Evolutionary conservation across 2,888 invertebrate species (phyloP), one percentile per base, ranked within the genome.

Genomic region (Diadegma fenestrale): DNA sequence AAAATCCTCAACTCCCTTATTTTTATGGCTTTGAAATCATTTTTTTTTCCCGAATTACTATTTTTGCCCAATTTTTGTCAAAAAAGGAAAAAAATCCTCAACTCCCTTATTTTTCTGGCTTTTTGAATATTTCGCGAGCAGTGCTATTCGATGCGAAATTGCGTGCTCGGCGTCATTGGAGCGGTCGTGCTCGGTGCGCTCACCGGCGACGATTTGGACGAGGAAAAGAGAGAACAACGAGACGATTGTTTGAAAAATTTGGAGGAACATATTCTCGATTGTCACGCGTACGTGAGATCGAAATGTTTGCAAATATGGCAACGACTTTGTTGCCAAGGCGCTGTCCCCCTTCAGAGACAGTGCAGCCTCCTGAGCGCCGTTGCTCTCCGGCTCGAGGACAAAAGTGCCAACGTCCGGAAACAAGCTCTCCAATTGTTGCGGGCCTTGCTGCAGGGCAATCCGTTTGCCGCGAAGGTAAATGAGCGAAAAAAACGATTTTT

Each of bases 251-350:
- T 99, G 4, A 96, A 97, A 78, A 96, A 96, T 91, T 94, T 99
- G 19, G 95, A 96, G 90, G 97, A 97, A 58, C 99, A 99, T 92
- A 95, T 98, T 77, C 96, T 96, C 87, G 99, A 99, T 92, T 94
- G 95, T 3, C 96, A 98, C 69, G 97, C 98, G 0, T 97, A 97
- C 91, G 98, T 98, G 0, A 95, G 99, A 33, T 96, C 97, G 33
- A 98, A 97, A 95, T 97, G 96, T 0, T 95, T 99, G 51, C 97
- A 98, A 92, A 96, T 97, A 86, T 98, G 98, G 97, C 95, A 96
- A 88, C 95, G 96, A 68, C 95, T 99, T 82, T 97, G 97, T 89
- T 95, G 96, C 76, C 97, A 97, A 89, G 96, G 96, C 91, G 97
- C 97, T 3, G 96, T 99, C 61, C 98, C 99, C 0, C 94, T 98